Percentiles rank a stretch among this genome's conserved stretches.
phyloP scores from a whole-genome alignment of 2,888 invertebrate species.

The Synanthedon andrenaeformis region DNA sequence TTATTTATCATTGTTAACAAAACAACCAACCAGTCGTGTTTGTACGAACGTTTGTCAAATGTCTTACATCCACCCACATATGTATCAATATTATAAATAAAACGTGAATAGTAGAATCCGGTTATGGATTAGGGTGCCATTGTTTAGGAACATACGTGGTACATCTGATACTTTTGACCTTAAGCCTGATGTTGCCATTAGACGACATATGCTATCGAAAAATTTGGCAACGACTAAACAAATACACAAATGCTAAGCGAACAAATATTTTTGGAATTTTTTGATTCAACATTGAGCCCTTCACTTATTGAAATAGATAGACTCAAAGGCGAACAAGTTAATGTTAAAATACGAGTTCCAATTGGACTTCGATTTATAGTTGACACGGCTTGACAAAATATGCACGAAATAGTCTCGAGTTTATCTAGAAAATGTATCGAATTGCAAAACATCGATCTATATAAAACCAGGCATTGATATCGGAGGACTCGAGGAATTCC shows the following conservation, averaged over 20 bases:
- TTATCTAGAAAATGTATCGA: neutral
- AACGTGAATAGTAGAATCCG: neutral
- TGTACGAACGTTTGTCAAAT: conserved; percentile 5
- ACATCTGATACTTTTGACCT: neutral
- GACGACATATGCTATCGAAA: neutral
- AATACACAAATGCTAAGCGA: no score
- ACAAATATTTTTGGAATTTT: no score
- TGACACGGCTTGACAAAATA: neutral
- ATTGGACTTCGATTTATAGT: neutral
- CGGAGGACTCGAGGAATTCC: conserved; percentile 4
- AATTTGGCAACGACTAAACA: no score
- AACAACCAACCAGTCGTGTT: conserved; percentile 5
- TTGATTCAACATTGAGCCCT: neutral
- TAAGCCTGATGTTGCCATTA: neutral
- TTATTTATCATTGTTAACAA: conserved; percentile 9
- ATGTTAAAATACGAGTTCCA: neutral
- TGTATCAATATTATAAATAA: neutral
- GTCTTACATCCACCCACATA: neutral
- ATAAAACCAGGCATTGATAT: neutral
- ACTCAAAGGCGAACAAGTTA: neutral
- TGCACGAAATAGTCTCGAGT: neutral
- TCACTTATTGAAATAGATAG: neutral
- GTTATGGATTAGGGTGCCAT: neutral
- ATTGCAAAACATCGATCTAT: neutral
- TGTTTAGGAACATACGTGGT: neutral